These are phyloP conservation scores for Prionace glauca DNA, from an alignment of 2,797 vertebrate genomes.

Conservation along the genomic window DNA sequence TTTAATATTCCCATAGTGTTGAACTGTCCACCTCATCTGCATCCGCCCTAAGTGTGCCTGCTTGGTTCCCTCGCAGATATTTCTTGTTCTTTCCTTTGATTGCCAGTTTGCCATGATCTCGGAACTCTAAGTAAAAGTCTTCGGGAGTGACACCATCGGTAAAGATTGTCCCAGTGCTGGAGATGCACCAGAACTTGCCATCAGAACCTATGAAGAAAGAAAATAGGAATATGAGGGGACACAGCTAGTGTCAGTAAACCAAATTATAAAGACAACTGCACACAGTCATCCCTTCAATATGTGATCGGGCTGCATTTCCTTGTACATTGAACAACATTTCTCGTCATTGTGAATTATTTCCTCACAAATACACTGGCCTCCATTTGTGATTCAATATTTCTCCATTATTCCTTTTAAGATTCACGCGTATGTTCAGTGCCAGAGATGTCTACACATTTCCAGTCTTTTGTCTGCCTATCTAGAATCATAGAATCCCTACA, in stretches of 20 bases:
- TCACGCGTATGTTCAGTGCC: neutral
- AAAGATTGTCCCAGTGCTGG: conserved; percentile 74
- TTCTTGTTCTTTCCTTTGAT: conserved; percentile 77
- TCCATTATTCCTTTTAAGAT: neutral
- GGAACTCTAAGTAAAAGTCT: conserved; percentile 83
- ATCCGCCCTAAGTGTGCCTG: conserved; percentile 81
- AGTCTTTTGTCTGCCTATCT: neutral
- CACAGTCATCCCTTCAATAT: neutral
- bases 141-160: conserved; percentile 81
- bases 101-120: conserved; percentile 76
- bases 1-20: conserved; percentile 85
- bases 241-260: neutral
- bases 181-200: conserved; percentile 83
- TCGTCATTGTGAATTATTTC: neutral
- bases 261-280: neutral
- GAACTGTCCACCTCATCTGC: conserved; percentile 62
- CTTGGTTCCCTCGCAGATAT: conserved; percentile 83
- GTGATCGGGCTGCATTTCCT: neutral
- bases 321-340: neutral
- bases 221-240: neutral
- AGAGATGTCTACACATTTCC: neutral
- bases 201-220: conserved; percentile 61
- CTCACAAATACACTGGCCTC: neutral
- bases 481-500: too few species aligned
- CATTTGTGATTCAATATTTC: neutral